Evolutionary conservation across 2,888 invertebrate species (phyloP).

Genomic region (Phaedon cochleariae): DNA sequence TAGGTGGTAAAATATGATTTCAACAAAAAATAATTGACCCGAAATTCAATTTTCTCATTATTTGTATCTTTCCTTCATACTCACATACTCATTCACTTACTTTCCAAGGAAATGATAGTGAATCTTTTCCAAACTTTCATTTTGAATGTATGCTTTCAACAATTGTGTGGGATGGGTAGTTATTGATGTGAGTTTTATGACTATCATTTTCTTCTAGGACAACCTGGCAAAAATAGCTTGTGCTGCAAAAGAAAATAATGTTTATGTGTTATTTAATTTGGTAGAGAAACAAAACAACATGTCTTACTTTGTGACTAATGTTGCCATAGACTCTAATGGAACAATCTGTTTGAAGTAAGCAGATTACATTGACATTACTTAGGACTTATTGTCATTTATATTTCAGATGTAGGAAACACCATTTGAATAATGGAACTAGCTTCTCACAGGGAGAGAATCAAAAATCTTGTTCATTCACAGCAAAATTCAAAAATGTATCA

Average conservation of each 20-base stretch:
- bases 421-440: conserved; percentile 5
- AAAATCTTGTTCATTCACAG: conserved; percentile 21
- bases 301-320: conserved; percentile 14
- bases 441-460: conserved; percentile 3
- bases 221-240: conserved; percentile 18
- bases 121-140: neutral
- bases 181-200: neutral
- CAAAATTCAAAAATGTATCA: conserved; percentile 16
- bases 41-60: too few species aligned
- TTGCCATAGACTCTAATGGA: conserved; percentile 24
- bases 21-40: neutral
- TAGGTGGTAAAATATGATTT: neutral
- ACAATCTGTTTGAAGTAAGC: conserved; percentile 23
- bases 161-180: neutral
- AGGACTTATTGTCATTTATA: neutral
- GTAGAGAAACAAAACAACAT: conserved; percentile 12
- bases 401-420: conserved; percentile 29
- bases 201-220: conserved; percentile 12
- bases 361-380: neutral
- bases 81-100: too few species aligned
- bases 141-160: neutral
- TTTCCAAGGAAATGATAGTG: too few species aligned
- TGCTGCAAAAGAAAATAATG: conserved; percentile 20
- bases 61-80: too few species aligned
- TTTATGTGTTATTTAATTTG: conserved; percentile 25